Conservation (phyloP, 1,140 invertebrate species). For the Bombus pyrosoma region DNA sequence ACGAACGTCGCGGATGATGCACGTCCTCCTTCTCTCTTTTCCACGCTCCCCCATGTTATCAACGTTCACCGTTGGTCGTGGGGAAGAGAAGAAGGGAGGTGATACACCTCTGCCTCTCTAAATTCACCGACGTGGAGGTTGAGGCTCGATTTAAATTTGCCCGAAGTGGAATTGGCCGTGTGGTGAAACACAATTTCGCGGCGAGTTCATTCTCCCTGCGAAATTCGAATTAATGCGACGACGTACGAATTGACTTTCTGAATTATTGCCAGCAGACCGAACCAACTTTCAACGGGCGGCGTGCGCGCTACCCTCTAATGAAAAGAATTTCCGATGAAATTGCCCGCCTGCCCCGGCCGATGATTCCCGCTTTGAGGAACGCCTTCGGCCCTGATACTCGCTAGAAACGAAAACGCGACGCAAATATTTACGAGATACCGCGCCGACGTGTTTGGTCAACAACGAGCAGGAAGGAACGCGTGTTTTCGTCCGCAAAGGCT, state of each 20-base stretch:
- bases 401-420: neutral
- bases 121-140: constrained; percentile 67
- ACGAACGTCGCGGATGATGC: constrained; percentile 70
- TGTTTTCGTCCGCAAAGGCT: neutral
- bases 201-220: constrained; percentile 67
- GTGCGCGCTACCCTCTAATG: constrained; percentile 2
- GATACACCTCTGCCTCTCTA: constrained; percentile 68
- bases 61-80: neutral
- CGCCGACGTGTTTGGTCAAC: neutral
- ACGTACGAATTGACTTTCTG: constrained; percentile 63
- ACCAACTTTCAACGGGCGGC: constrained; percentile 47
- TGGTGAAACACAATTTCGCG: constrained; percentile 75
- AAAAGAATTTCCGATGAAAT: constrained; percentile 37
- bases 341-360: neutral
- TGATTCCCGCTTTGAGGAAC: neutral
- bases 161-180: constrained; percentile 71
- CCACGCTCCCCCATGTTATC: neutral
- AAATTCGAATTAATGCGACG: constrained; percentile 75
- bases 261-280: constrained; percentile 56
- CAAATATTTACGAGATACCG: neutral
- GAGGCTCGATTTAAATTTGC: constrained; percentile 74
- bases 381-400: neutral
- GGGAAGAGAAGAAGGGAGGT: neutral
- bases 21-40: constrained; percentile 22
- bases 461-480: neutral